Base-by-base conservation (phyloP, 2,888 invertebrate genomes). In the Balanococcus diminutus region DNA sequence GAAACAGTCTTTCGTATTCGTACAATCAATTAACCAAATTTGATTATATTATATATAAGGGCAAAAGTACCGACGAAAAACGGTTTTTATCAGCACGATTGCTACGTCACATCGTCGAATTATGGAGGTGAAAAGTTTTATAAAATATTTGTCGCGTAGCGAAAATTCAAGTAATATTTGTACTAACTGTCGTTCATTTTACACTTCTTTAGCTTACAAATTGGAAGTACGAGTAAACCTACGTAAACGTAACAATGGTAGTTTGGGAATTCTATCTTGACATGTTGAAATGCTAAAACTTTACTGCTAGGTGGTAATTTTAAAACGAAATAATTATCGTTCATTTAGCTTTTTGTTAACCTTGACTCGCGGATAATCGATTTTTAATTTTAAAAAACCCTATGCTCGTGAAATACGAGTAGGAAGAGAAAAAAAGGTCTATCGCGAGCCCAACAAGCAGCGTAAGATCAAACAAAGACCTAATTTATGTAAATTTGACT, bases 401-500 rank as follows among this genome's bases (percentile, higher is more conserved):
- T n/a, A n/a, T n/a, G n/a, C n/a, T n/a, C n/a, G n/a, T n/a, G n/a
- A n/a, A n/a, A n/a, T n/a, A 46, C n/a, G 16, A n/a, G 42, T 3
- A 3, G 42, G 46, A 3, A 16, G 46, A 5, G n/a, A 46, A 2
- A 14, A n/a, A n/a, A 6, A n/a, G 2, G n/a, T 36, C 36, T 46
- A 46, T 46, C 39, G 5, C 5, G 8, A 16, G 46, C 4, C 46
- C 11, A 79, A 36, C 4, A 79, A 32, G 75, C 28, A 79, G 36
- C 72, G 16, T 28, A 72, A 72, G 31, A 31, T 72, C 72, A 72
- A 72, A 72, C 31, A 72, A 72, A 79, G 19, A 31, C n/a, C 28
- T 79, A 79, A 79, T 79, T 79, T 79, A 79, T 79, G 75, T 79
- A 79, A 79, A 79, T 79, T 79, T 79, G 75, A 79, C 36, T 19